These are phyloP conservation scores for Amphilophus citrinellus DNA, from an alignment of 2,113 vertebrate species.

Conservation along the genomic window DNA sequence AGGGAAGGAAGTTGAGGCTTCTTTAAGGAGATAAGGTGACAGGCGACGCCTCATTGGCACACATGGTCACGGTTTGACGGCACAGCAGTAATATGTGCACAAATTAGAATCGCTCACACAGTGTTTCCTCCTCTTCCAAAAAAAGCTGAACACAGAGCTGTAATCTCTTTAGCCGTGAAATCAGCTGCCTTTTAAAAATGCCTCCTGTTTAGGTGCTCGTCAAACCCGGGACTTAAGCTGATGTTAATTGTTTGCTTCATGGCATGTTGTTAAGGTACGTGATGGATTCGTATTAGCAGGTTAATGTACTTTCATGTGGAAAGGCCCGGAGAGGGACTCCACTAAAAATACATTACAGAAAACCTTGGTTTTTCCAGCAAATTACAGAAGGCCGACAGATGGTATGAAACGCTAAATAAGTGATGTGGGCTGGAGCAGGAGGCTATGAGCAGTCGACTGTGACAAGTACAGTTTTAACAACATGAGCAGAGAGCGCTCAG, in stretches of 20 bases:
- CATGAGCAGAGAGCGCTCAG: conserved; percentile 28
- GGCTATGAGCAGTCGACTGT: conserved; percentile 62
- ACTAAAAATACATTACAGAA: conserved; percentile 71
- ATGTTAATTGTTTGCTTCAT: conserved; percentile 75
- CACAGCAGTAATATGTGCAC: conserved; percentile 50
- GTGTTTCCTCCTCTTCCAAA: conserved; percentile 21
- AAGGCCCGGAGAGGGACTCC: conserved; percentile 52
- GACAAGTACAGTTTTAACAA: conserved; percentile 50
- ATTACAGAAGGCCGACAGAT: conserved; percentile 68
- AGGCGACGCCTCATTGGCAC: conserved; percentile 48
- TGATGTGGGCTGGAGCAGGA: conserved; percentile 60
- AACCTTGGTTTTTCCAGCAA: conserved; percentile 53
- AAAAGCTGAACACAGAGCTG: conserved; percentile 63
- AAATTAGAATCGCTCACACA: conserved; percentile 46
- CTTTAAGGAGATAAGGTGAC: conserved; percentile 58
- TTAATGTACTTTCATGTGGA: conserved; percentile 71
- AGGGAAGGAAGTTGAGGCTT: conserved; percentile 32
- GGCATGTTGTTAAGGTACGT: conserved; percentile 62
- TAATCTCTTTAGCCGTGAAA: conserved; percentile 81
- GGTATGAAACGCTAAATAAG: conserved; percentile 70
- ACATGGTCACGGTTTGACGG: conserved; percentile 57
- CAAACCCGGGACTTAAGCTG: conserved; percentile 68
- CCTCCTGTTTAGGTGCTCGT: conserved; percentile 68
- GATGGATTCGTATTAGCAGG: conserved; percentile 71
- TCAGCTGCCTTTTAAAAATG: conserved; percentile 69